Percentiles rank a stretch among this genome's conserved stretches.
These are phyloP conservation scores for Hypsibius dujardini DNA, from an alignment of 1,140 invertebrate species.

Conservation along the genomic window DNA sequence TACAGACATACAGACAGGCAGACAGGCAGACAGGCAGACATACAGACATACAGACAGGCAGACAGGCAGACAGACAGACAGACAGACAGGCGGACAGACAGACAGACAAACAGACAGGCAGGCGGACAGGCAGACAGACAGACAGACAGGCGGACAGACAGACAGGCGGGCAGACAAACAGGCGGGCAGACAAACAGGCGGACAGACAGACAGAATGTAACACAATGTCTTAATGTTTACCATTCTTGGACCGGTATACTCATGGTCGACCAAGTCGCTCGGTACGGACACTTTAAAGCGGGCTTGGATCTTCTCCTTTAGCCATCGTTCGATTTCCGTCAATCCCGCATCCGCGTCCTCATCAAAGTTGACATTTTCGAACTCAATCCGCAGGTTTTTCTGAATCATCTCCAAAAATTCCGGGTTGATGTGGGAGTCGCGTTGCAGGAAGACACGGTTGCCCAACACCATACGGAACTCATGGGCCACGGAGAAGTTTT, in stretches of 20 bases:
- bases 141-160: too few relatives aligned
- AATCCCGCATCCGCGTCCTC: not conserved
- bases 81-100: too few relatives aligned
- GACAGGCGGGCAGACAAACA: too few relatives aligned
- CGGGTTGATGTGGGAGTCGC: not conserved
- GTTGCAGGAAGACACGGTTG: not conserved
- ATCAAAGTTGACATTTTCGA: not conserved
- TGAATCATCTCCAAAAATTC: not conserved
- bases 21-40: too few relatives aligned
- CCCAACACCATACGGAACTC: not conserved
- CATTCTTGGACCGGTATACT: not conserved
- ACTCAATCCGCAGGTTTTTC: not conserved
- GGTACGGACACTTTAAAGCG: not conserved
- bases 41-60: too few relatives aligned
- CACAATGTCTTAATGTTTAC: not conserved
- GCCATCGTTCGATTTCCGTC: conserved; percentile 4
- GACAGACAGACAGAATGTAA: too few relatives aligned
- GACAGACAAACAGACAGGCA: too few relatives aligned
- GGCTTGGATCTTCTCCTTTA: not conserved
- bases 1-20: too few relatives aligned
- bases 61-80: too few relatives aligned
- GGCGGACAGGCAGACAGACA: too few relatives aligned
- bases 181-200: too few relatives aligned
- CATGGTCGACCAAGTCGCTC: not conserved
- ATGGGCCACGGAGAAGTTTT: not conserved